These are phyloP conservation scores for Crocodylus rhombifer DNA, from an alignment of 2,797 vertebrate species.

Conservation along the genomic window DNA sequence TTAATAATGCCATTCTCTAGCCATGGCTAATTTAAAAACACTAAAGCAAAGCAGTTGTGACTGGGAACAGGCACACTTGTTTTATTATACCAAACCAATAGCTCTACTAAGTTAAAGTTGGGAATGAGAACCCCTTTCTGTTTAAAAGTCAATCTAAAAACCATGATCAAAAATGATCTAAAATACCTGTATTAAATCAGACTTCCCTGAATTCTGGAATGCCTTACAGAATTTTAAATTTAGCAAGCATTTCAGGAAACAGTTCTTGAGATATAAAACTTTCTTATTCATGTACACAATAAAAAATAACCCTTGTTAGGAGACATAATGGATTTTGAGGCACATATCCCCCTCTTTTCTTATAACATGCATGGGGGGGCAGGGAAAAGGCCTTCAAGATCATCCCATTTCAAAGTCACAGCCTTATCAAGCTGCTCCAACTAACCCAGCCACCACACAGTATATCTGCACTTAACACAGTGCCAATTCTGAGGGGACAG, in stretches of 20 bases:
- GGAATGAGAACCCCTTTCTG: not conserved
- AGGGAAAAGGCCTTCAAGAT: not conserved
- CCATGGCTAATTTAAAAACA: not conserved
- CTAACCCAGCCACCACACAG: accelerated
- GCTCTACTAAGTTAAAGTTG: too few relatives aligned
- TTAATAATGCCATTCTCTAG: not conserved
- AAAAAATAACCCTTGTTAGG: too few relatives aligned
- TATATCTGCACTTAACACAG: not conserved
- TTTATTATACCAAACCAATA: too few relatives aligned
- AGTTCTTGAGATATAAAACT: too few relatives aligned
- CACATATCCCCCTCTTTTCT: accelerated
- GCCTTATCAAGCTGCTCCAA: not conserved
- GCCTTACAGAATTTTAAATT: too few relatives aligned
- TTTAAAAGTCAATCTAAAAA: not conserved
- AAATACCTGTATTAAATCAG: too few relatives aligned
- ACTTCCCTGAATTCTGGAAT: too few relatives aligned
- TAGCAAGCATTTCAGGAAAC: too few relatives aligned
- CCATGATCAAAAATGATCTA: too few relatives aligned
- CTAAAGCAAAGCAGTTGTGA: not conserved
- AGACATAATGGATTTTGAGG: too few relatives aligned
- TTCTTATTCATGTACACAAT: too few relatives aligned
- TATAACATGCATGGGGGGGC: not conserved
- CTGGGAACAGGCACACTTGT: not conserved
- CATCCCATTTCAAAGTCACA: not conserved
- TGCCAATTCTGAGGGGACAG: constrained; percentile 27